A percentile compares a stretch with the other conserved stretches of the same genome.
phyloP scores from a whole-genome alignment of 2,113 vertebrate species.

The Pomatorhinus ruficollis region DNA sequence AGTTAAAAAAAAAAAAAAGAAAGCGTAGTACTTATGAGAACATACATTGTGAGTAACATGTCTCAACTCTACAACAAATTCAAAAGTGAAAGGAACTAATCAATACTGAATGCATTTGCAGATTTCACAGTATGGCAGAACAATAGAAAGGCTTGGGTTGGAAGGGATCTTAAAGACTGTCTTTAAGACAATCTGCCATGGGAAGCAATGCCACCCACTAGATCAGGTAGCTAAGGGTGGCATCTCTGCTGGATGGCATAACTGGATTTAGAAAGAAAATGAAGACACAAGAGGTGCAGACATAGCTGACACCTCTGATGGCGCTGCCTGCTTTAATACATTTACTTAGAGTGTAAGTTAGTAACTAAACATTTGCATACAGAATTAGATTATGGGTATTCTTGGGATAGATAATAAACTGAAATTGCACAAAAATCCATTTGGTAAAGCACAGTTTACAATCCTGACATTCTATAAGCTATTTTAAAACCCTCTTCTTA shows the following conservation, averaged over 20 bases:
- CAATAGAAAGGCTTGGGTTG: background rate
- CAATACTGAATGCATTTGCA: background rate
- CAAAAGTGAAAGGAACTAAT: background rate
- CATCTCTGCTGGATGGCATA: background rate
- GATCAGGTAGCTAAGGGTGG: background rate
- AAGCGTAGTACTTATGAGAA: background rate
- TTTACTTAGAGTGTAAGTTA: background rate
- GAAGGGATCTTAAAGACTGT: too few species aligned
- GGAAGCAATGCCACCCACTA: background rate
- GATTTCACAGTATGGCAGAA: background rate
- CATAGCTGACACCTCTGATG: background rate
- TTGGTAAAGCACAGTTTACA: background rate
- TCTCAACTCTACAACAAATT: background rate
- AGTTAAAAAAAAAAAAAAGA: background rate
- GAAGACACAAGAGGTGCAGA: background rate
- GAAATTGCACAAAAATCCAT: background rate
- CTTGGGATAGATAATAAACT: background rate
- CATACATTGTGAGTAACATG: background rate
- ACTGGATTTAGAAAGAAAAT: background rate
- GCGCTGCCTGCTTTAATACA: fast-evolving
- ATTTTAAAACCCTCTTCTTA: background rate
- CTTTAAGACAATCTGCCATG: too few species aligned
- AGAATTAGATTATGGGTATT: background rate
- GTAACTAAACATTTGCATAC: background rate
- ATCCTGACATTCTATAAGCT: background rate